Evolutionary conservation across 2,797 vertebrate genomes (phyloP).

Genomic region (Danio tinwini): DNA sequence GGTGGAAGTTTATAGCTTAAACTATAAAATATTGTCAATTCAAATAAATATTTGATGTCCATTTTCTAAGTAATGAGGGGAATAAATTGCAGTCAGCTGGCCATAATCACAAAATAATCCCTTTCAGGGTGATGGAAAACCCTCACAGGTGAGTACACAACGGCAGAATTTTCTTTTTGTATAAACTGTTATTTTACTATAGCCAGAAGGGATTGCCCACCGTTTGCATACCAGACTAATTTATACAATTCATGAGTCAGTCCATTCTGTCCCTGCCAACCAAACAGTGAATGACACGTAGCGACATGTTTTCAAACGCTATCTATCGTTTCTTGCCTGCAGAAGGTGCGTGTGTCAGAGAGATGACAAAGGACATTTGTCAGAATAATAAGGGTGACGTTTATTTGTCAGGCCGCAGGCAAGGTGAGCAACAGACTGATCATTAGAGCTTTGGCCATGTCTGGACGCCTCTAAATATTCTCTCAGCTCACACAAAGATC

Average conservation of each 20-base stretch:
- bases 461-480: slow-evolving; percentile 57
- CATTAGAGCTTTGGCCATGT: slow-evolving; percentile 49
- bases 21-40: too few relatives aligned
- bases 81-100: too few relatives aligned
- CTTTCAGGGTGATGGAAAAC: not conserved
- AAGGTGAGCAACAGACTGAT: slow-evolving; percentile 62
- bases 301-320: slow-evolving; percentile 56
- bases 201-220: not conserved
- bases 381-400: slow-evolving; percentile 61
- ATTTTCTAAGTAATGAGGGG: too few relatives aligned
- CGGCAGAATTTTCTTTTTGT: not conserved
- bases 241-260: slow-evolving; percentile 36
- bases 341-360: slow-evolving; percentile 50
- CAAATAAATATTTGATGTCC: too few relatives aligned
- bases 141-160: not conserved
- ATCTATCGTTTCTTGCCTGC: slow-evolving; percentile 50
- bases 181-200: not conserved
- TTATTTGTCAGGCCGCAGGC: slow-evolving; percentile 63
- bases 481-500: slow-evolving; percentile 30
- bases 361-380: slow-evolving; percentile 64
- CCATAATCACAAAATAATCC: not conserved
- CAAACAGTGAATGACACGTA: slow-evolving; percentile 49
- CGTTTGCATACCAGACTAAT: slow-evolving; percentile 18
- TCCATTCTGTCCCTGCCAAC: slow-evolving; percentile 47
- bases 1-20: too few relatives aligned